These are phyloP conservation scores for Lichenostomus cassidix DNA, from an alignment of 2,113 vertebrate species.

Conservation along the genomic window DNA sequence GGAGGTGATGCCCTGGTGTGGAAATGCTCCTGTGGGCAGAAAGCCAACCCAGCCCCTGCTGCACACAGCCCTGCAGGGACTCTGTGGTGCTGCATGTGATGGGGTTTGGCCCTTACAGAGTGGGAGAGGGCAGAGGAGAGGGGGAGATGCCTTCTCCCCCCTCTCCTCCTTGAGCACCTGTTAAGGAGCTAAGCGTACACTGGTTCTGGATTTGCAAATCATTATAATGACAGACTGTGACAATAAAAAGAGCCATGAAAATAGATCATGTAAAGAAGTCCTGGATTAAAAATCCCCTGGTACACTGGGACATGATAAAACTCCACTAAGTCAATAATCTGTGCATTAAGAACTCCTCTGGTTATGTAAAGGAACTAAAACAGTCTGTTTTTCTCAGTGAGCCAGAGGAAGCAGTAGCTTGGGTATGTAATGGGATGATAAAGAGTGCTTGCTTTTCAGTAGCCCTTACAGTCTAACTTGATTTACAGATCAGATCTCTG, in stretches of 20 bases:
- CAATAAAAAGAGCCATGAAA: slow-evolving; percentile 56
- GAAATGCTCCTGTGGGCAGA: not conserved
- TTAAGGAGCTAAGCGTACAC: not conserved
- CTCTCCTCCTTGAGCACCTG: not conserved
- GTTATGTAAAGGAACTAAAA: slow-evolving; percentile 49
- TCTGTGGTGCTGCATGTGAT: not conserved
- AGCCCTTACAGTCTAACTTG: slow-evolving; percentile 40
- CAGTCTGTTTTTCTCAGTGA: slow-evolving; percentile 5
- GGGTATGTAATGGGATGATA: slow-evolving; percentile 36
- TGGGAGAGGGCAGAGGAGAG: not conserved
- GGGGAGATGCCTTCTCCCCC: not conserved
- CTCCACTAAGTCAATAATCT: slow-evolving; percentile 65
- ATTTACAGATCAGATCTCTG: slow-evolving; percentile 62
- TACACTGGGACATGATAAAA: slow-evolving; percentile 42
- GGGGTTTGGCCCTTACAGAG: not conserved
- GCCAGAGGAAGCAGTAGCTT: not conserved
- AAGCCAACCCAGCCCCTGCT: not conserved
- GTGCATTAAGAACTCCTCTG: slow-evolving; percentile 47
- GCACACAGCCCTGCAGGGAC: not conserved
- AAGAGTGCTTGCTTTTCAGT: slow-evolving; percentile 34
- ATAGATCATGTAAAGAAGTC: slow-evolving; percentile 54
- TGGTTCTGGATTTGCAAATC: slow-evolving; percentile 35
- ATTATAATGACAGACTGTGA: slow-evolving; percentile 34
- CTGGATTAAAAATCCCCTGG: slow-evolving; percentile 60
- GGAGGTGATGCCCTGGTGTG: not conserved